Percentiles rank a stretch among this genome's conserved stretches.
These are phyloP conservation scores for Sterrhoptilus dennistouni DNA, from an alignment of 2,113 vertebrate genomes.

Conservation along the genomic window DNA sequence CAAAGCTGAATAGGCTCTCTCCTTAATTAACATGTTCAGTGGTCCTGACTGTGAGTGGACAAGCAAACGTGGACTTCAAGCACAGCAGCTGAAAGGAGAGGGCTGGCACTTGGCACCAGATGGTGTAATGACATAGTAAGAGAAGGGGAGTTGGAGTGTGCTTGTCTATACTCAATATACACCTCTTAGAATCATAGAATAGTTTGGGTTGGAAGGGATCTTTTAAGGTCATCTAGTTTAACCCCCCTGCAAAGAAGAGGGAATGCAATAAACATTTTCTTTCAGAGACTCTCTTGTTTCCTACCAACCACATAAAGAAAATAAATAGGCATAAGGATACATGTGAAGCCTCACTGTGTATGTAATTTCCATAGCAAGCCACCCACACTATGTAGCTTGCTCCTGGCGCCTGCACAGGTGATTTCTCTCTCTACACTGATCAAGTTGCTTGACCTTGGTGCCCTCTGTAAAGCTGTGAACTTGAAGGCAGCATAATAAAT, in stretches of 20 bases:
- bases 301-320: neutral
- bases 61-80: neutral
- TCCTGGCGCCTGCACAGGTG: constrained; percentile 13
- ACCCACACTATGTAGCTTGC: neutral
- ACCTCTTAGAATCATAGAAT: neutral
- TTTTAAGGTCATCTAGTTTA: neutral
- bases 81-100: neutral
- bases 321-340: neutral
- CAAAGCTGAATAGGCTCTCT: neutral
- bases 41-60: neutral
- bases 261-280: neutral
- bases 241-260: neutral
- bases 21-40: neutral
- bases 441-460: constrained; percentile 58
- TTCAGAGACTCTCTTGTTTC: neutral
- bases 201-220: neutral
- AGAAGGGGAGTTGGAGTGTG: neutral
- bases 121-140: neutral
- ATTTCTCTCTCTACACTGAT: constrained; percentile 34
- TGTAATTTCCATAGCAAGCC: constrained; percentile 13
- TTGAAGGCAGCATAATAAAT: constrained; percentile 69
- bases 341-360: neutral
- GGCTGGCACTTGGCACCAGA: neutral
- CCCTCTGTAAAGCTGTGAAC: constrained; percentile 64
- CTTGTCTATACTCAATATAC: neutral